Evolutionary conservation across 2,113 vertebrate genomes (phyloP), one percentile per base, ranked within the genome.

Genomic region (Oenanthe melanoleuca): DNA sequence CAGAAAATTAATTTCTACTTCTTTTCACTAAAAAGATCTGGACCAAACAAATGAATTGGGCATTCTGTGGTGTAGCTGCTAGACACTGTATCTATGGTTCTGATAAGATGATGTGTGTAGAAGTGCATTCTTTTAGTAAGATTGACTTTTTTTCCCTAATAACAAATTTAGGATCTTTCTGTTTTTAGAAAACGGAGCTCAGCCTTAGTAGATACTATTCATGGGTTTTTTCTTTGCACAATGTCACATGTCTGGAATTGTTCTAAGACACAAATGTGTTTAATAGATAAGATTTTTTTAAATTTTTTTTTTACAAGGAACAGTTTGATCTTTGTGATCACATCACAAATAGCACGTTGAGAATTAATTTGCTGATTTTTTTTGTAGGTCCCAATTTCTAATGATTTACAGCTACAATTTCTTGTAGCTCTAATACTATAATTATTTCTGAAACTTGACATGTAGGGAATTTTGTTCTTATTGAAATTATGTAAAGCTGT

Each of bases 141-240:
- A 57, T 3, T 45, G 5, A 13, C 12, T 2, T 33, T 73, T 63
- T 64, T 8, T 1, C 11, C 29, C 12, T 1, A 14, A 3, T 14
- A 59, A 83, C 42, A 83, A 80, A 44, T 44, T 22, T 38, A 66
- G 10, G 17, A 34, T 73, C 21, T 57, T 38, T 49, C 47, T 82
- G 17, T 72, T 93, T 86, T 5, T 42, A 60, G 59, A 59, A 69
- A 31, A n/a, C 42, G 37, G 38, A 89, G 25, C 17, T 72, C 55
- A 86, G 42, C 34, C 42, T 88, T 82, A 59, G 21, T 80, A 70
- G 56, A 33, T 66, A 25, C 7, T 24, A 7, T 57, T 53, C 2
- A 15, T 60, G 40, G 7, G n/a, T 63, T 84, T 63, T 50, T 38
- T 4, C 5, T 88, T 75, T 79, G n/a, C 23, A 80, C n/a, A 29